Conservation (phyloP, 92 coral and sea anemone genomes). For the Anthopleura xanthogrammica region DNA sequence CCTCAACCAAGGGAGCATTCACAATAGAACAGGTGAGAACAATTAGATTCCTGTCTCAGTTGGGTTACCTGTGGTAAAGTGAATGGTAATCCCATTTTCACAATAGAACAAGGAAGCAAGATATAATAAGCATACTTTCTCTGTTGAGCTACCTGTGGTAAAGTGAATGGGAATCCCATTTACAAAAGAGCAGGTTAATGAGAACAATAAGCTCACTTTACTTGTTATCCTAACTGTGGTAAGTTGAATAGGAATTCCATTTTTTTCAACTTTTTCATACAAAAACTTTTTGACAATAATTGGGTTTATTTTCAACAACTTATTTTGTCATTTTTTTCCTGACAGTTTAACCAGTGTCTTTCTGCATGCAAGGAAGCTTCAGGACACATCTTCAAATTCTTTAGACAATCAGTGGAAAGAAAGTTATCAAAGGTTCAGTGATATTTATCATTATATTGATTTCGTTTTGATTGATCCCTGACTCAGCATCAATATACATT, state of each 20-base stretch:
- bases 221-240: too few relatives aligned
- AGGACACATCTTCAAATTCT: slow-evolving; percentile 63
- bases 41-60: neutral
- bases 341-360: slow-evolving; percentile 81
- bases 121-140: neutral
- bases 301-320: neutral
- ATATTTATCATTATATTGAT: neutral
- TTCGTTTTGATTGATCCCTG: neutral
- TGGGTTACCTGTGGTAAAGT: too few relatives aligned
- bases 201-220: too few relatives aligned
- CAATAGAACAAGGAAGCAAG: too few relatives aligned
- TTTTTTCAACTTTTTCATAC: too few relatives aligned
- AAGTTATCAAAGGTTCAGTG: slow-evolving; percentile 81
- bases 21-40: slow-evolving; percentile 69
- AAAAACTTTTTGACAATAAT: too few relatives aligned
- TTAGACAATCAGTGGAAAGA: slow-evolving; percentile 82
- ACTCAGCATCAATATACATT: too few relatives aligned
- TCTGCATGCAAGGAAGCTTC: slow-evolving; percentile 69
- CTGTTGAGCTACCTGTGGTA: too few relatives aligned
- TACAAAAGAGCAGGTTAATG: too few relatives aligned
- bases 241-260: too few relatives aligned
- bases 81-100: too few relatives aligned
- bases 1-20: slow-evolving; percentile 80
- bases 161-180: too few relatives aligned
- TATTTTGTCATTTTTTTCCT: neutral